Evolutionary conservation across 2,888 invertebrate genomes (phyloP), one percentile per base, ranked within the genome.

Genomic region (Drosophila robusta): DNA sequence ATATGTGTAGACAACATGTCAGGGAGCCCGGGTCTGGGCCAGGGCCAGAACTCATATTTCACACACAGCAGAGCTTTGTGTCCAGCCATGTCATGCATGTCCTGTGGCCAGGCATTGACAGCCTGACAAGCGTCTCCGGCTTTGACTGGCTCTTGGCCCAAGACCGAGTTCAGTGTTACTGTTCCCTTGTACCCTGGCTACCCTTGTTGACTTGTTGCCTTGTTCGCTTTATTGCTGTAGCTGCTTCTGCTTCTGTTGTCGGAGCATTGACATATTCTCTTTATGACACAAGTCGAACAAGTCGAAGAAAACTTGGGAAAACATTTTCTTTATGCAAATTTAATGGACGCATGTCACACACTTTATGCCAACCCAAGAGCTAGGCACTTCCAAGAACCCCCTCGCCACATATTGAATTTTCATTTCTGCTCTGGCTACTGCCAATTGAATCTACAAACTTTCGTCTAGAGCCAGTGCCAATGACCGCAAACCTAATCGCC

Each of bases 11-110:
- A 57, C 36, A 57, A 68, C 52, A 70, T 71, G 71, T 58, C 55
- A 66, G 57, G 55, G 45, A 67, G 34, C 61, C 29, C 26, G 26
- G 50, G 26, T 26, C 36, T 39, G 16, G n/a, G 24, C 14, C 66
- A 57, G 32, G 12, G 42, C 39, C 70, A 38, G 32, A 70, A 70
- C 70, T 76, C 87, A 89, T 89, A 89, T 82, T 83, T 86, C 82
- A 75, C 50, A 66, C 44, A 36, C 12, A 54, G 24, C 41, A 47
- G 49, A 49, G 63, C 61, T 79, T 62, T 75, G 52, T 60, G 63
- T 65, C 52, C 57, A 16, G 44, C 32, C 47, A 22, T 72, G 70
- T 75, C 75, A 58, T 3, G 46, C 75, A 62, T 72, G 44, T 75
- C 75, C 64, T 84, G 54, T 74, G 85, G 81, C 74, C 87, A 68